phyloP scores from a whole-genome alignment of 23 tunicate genomes.

The Phallusia fumigata region DNA sequence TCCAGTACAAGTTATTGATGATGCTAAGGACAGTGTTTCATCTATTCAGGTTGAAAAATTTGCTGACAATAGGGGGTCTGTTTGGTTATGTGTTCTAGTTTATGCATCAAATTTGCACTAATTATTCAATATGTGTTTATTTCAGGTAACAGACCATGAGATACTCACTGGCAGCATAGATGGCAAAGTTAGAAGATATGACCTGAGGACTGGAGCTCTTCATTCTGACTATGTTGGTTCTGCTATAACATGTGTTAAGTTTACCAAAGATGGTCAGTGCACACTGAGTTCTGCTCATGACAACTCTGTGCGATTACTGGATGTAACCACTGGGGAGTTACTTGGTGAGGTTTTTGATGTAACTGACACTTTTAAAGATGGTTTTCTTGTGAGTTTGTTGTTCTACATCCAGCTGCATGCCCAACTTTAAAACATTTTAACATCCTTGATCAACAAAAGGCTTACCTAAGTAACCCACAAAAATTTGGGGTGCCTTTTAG shows the following conservation, averaged over 20 bases:
- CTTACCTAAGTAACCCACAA: no score
- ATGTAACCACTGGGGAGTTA: conserved; percentile 79
- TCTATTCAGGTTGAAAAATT: conserved; percentile 59
- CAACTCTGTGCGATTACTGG: conserved; percentile 64
- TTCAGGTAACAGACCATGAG: conserved; percentile 86
- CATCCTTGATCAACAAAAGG: no score
- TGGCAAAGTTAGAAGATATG: conserved; percentile 81
- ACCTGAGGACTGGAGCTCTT: conserved; percentile 70
- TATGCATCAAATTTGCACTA: no score
- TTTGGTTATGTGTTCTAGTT: no score
- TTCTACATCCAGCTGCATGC: no score
- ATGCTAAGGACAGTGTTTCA: conserved; percentile 88
- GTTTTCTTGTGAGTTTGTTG: no score
- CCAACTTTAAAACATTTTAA: no score
- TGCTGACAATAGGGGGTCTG: not conserved
- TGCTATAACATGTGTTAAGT: conserved; percentile 68
- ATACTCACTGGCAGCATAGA: conserved; percentile 71
- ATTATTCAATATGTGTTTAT: not conserved
- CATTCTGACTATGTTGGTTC: conserved; percentile 82
- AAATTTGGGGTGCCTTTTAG: no score
- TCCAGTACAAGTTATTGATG: conserved; percentile 88
- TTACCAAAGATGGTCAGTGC: conserved; percentile 92
- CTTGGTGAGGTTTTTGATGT: no score
- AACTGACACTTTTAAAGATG: no score
- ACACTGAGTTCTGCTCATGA: conserved; percentile 76